These are phyloP conservation scores for Mellivora capensis DNA, from an alignment of 2,113 vertebrate species.

Conservation along the genomic window DNA sequence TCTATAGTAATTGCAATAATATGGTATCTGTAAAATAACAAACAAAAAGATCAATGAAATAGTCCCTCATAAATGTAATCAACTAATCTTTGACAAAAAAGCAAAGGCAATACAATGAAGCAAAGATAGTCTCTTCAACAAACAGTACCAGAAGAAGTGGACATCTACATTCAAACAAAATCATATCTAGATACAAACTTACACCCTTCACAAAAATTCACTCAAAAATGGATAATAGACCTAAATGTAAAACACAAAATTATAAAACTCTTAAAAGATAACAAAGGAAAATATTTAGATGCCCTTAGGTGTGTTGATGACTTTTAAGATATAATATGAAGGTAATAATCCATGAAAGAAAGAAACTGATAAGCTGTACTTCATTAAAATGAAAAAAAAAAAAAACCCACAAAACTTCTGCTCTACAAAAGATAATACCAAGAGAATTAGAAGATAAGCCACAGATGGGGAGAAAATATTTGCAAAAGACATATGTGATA, in stretches of 20 bases:
- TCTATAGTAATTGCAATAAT: background rate
- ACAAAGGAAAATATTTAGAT: background rate
- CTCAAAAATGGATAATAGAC: background rate
- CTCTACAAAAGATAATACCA: background rate
- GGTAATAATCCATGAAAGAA: background rate
- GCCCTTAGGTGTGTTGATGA: background rate
- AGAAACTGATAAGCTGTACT: background rate
- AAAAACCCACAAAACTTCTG: background rate
- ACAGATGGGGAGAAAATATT: background rate
- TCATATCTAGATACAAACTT: background rate
- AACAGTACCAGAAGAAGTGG: background rate
- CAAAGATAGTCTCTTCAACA: background rate
- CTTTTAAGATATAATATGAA: background rate
- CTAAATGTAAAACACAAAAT: background rate
- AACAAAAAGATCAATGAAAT: background rate
- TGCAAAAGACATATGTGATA: background rate
- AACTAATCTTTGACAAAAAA: background rate
- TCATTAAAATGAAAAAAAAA: background rate
- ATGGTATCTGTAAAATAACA: background rate
- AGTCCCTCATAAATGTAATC: background rate
- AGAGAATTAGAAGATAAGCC: background rate
- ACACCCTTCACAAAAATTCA: background rate
- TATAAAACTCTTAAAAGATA: background rate
- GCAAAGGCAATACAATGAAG: background rate
- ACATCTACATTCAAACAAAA: background rate